Evolutionary conservation across 2,797 vertebrate species (phyloP), one percentile per base, ranked within the genome.

Genomic region (Siniperca obscura): DNA sequence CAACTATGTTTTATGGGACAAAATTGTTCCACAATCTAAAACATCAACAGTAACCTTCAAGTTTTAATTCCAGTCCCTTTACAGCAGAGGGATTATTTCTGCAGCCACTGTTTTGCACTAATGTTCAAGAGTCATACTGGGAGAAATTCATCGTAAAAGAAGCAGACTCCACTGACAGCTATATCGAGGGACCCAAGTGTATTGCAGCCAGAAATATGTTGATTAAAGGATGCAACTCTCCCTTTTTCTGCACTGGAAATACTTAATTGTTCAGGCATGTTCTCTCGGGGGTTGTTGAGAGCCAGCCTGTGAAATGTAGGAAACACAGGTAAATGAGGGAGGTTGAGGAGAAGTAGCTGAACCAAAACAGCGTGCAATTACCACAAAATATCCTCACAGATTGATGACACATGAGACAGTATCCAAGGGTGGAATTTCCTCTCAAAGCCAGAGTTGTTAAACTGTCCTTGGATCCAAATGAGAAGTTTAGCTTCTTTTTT

Each of bases 221-320:
- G 57, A 88, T 84, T 84, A 88, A 88, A 86, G 78, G 70, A 87
- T 74, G 65, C 69, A 53, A 65, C 61, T 65, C 44, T 78, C 22
- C 46, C 3, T 55, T 78, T 74, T 76, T 76, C 73, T 78, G 34
- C 5, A 7, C 78, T 87, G 76, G 79, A 87, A 87, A 77, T 57
- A 70, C 55, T 74, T 66, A 65, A 86, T 62, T 77, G 65, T 55
- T 78, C 19, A 10, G 30, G 40, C 72, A 62, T 82, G 74, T 80
- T 80, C 48, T 68, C 69, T 12, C 2, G 0, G 52, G 60, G 59
- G 44, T 34, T 76, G 70, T 60, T 17, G 6, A 46, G 36, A 79
- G 48, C 70, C 70, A 12, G 59, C 55, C n/a, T 80, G 64, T 46
- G 34, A 73, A 68, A 62, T 79, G 52, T 69, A 34, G 67, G 68